phyloP scores from a whole-genome alignment of 2,113 vertebrate genomes.

The Irena cyanogastra region DNA sequence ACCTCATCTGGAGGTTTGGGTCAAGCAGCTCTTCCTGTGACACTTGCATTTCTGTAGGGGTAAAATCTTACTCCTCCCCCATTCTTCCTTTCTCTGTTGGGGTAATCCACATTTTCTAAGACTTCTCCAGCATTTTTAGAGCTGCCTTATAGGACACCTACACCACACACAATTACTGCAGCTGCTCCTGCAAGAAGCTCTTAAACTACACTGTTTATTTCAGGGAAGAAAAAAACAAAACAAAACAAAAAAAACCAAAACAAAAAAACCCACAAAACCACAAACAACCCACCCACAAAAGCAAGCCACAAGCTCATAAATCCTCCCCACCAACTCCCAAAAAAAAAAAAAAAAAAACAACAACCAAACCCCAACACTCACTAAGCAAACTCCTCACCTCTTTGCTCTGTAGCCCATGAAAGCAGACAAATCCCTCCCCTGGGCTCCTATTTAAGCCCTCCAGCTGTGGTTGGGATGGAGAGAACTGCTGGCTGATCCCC shows the following conservation, averaged over 20 bases:
- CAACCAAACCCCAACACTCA: not conserved
- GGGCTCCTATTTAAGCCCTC: not conserved
- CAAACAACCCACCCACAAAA: not conserved
- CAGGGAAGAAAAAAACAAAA: not conserved
- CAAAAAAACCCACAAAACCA: too few relatives aligned
- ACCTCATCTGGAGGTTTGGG: not conserved
- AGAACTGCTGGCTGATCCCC: not conserved
- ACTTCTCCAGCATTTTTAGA: not conserved
- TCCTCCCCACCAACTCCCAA: not conserved
- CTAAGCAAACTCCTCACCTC: not conserved
- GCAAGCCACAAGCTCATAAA: not conserved
- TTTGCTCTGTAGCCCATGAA: not conserved
- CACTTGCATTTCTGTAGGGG: not conserved
- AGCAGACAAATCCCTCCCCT: fast-evolving
- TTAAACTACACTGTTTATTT: not conserved
- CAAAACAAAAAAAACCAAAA: not conserved
- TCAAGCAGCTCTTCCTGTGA: not conserved
- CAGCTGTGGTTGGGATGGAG: not conserved
- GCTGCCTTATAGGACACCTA: not conserved
- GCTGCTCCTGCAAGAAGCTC: not conserved
- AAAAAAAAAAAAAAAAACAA: too few relatives aligned
- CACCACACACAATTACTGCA: not conserved
- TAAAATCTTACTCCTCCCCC: not conserved
- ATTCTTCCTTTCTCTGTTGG: not conserved
- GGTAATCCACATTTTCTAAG: not conserved